Evolutionary conservation across 2,113 vertebrate genomes (phyloP), one percentile per base, ranked within the genome.

Genomic region (Copsychus sechellarum): DNA sequence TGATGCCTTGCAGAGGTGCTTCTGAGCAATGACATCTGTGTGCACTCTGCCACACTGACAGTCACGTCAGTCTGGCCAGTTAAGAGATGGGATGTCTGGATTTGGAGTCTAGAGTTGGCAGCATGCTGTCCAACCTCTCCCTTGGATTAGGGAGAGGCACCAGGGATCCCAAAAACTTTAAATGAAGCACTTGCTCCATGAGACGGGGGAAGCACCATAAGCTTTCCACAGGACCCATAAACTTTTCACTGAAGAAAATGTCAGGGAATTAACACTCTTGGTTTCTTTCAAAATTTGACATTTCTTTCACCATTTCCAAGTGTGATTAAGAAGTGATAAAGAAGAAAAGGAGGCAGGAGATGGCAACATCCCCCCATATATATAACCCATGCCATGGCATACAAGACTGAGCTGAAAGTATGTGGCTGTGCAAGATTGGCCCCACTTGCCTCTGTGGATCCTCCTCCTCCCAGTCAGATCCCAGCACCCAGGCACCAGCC

Each of bases 201-300:
- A 47, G 51, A 36, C 0, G 0, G 14, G 29, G 10, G 25, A 54
- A 64, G 34, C 21, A 74, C 18, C 0, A 0, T 43, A 72, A 71
- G 11, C 4, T 43, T 71, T 56, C 56, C 11, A 62, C 21, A 58
- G n/a, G 34, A 53, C 56, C 23, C 0, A 0, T 26, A 53, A 67
- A 36, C 7, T 22, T 78, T 62, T 48, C 7, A 8, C 36, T 29
- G 25, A 82, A 71, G 33, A 81, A 74, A 57, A 90, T 50, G n/a
- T 36, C n/a, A 60, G 33, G 28, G 13, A 90, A 80, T 48, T 88
- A 31, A 36, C 17, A 70, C 53, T 90, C 31, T 36, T 40, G 43
- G 28, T 43, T 83, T 28, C 36, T 78, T 71, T 64, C 33, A 71
- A 40, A 81, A 67, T 62, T n/a, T 43, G 17, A 7, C 26, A n/a